phyloP scores from a whole-genome alignment of 2,888 invertebrate species.

The Nemapogon koenigi region DNA sequence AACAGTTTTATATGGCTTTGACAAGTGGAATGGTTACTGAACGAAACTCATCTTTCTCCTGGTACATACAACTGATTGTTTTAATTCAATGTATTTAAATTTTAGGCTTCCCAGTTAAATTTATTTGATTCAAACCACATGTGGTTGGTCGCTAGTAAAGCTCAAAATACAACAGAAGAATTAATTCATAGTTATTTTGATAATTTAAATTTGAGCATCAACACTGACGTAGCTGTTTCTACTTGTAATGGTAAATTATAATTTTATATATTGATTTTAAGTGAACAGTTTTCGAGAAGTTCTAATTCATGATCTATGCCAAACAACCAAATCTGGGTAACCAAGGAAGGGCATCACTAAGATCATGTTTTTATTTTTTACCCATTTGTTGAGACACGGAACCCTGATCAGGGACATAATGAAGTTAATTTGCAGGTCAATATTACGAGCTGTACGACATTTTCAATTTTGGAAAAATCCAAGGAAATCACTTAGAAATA shows the following conservation, averaged over 20 bases:
- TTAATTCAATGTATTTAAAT: no score
- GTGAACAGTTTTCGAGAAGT: background rate
- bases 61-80: no score
- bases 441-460: constrained; percentile 30
- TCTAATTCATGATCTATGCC: no score
- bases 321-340: no score
- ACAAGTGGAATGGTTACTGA: no score
- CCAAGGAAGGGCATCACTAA: no score
- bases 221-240: constrained; percentile 34
- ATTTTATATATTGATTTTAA: background rate
- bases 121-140: constrained; percentile 32
- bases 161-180: constrained; percentile 6
- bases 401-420: background rate
- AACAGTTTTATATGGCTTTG: no score
- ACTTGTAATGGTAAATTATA: constrained; percentile 22
- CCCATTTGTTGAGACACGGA: background rate
- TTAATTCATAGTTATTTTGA: constrained; percentile 23
- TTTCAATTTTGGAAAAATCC: constrained; percentile 45
- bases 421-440: constrained; percentile 24
- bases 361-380: no score
- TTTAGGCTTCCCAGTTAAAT: constrained; percentile 31
- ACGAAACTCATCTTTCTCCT: no score
- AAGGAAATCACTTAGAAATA: constrained; percentile 28
- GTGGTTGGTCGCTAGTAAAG: constrained; percentile 29
- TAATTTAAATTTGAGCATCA: constrained; percentile 34